Conservation (phyloP, 1,140 invertebrate species). For the Drosophila jambulina region DNA sequence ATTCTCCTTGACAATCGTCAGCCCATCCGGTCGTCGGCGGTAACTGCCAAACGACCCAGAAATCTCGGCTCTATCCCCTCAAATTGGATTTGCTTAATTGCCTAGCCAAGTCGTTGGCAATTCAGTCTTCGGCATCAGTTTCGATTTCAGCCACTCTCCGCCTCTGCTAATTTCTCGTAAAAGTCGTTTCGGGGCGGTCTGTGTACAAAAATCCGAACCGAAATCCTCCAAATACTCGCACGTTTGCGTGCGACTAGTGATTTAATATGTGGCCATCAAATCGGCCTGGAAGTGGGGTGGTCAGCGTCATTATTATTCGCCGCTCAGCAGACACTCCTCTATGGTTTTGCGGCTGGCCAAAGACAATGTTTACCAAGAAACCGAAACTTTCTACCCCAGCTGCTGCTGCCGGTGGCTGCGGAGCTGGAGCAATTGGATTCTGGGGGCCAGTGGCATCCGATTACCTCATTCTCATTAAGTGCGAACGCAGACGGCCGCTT, state of each 20-base stretch:
- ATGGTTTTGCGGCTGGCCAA: conserved; percentile 40
- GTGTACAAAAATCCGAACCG: neutral
- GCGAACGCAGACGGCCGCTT: neutral
- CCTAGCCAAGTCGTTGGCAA: conserved; percentile 33
- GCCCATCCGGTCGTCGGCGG: conserved; percentile 42
- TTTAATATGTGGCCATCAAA: conserved; percentile 66
- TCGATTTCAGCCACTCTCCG: conserved; percentile 30
- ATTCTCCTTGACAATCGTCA: conserved; percentile 38
- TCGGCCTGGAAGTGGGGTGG: conserved; percentile 43
- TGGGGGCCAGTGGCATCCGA: conserved; percentile 21
- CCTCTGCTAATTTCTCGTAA: conserved; percentile 55
- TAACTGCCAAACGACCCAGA: conserved; percentile 14
- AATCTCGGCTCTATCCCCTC: conserved; percentile 24
- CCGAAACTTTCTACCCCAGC: conserved; percentile 69
- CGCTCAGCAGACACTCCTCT: conserved; percentile 13
- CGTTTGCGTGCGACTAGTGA: conserved; percentile 52
- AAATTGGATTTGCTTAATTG: conserved; percentile 62
- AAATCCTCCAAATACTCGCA: conserved; percentile 47
- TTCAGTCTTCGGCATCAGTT: conserved; percentile 7
- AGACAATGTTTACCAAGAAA: conserved; percentile 54
- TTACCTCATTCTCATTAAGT: conserved; percentile 55
- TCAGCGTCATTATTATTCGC: conserved; percentile 45
- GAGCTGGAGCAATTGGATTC: conserved; percentile 5
- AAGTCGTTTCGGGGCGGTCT: conserved; percentile 59
- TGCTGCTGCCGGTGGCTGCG: conserved; percentile 6